phyloP scores from a whole-genome alignment of 2,113 vertebrate species.

The Salvelinus fontinalis region DNA sequence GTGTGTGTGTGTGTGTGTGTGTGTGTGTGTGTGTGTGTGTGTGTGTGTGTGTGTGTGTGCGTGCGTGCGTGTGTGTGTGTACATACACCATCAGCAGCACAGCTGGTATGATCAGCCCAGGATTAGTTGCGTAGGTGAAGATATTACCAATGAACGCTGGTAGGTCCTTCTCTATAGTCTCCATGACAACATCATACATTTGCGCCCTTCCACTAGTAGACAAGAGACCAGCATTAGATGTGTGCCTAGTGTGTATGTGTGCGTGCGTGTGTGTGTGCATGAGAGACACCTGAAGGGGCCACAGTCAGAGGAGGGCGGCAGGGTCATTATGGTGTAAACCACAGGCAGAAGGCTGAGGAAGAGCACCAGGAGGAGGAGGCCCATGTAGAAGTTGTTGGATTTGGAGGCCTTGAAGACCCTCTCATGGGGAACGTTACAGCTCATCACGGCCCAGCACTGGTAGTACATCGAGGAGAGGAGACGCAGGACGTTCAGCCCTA shows the following conservation, averaged over 20 bases:
- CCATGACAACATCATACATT: constrained; percentile 93
- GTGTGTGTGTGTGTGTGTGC: not conserved
- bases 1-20: not conserved
- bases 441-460: constrained; percentile 98
- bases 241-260: not conserved
- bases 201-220: constrained; percentile 84
- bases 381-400: constrained; percentile 99
- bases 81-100: constrained; percentile 97
- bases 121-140: constrained; percentile 90
- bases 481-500: constrained; percentile 92
- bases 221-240: constrained; percentile 1
- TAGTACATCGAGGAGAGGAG: constrained; percentile 95
- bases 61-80: not conserved
- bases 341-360: constrained; percentile 96
- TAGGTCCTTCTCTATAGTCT: constrained; percentile 90
- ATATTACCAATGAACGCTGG: constrained; percentile 89
- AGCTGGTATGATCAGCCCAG: constrained; percentile 91
- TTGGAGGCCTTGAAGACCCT: constrained; percentile 95
- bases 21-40: not conserved
- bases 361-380: constrained; percentile 89
- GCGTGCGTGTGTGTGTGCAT: not conserved
- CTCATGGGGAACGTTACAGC: constrained; percentile 91
- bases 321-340: constrained; percentile 93
- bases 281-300: constrained; percentile 91
- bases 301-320: constrained; percentile 95